Conservation (phyloP, 1,140 invertebrate genomes). For the Lucilia sericata region DNA sequence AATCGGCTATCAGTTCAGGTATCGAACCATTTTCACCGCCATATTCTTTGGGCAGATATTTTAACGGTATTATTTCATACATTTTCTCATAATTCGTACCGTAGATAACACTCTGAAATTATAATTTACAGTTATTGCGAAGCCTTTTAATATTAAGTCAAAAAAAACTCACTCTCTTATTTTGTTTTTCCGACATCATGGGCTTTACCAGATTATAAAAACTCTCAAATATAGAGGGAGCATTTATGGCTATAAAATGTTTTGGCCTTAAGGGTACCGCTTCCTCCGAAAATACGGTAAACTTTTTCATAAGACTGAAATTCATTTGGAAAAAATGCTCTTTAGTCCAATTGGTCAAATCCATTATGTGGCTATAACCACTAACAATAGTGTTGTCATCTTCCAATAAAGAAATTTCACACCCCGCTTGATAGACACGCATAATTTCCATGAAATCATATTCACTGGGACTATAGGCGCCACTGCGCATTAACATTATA, state of each 20-base stretch:
- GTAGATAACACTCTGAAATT: constrained; percentile 71
- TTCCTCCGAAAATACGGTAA: constrained; percentile 69
- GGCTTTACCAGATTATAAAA: constrained; percentile 69
- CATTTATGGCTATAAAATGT: constrained; percentile 70
- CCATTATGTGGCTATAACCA: constrained; percentile 69
- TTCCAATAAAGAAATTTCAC: constrained; percentile 64
- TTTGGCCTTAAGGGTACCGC: constrained; percentile 70
- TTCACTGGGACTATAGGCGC: constrained; percentile 52
- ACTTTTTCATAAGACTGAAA: constrained; percentile 69
- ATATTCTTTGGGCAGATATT: constrained; percentile 72
- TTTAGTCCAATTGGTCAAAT: constrained; percentile 66
- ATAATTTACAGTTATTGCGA: neutral
- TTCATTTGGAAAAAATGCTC: constrained; percentile 69
- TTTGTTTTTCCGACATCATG: constrained; percentile 70
- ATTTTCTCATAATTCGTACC: constrained; percentile 69
- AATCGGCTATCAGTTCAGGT: constrained; percentile 68
- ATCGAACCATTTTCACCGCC: constrained; percentile 71
- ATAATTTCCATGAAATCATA: constrained; percentile 55
- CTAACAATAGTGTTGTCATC: constrained; percentile 68
- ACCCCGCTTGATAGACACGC: constrained; percentile 52
- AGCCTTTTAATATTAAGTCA: neutral
- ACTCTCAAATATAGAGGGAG: constrained; percentile 69
- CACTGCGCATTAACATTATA: constrained; percentile 55
- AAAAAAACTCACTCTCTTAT: constrained; percentile 59
- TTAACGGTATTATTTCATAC: constrained; percentile 68